phyloP scores from a whole-genome alignment of 2,888 invertebrate genomes.

The Suillia variegata region DNA sequence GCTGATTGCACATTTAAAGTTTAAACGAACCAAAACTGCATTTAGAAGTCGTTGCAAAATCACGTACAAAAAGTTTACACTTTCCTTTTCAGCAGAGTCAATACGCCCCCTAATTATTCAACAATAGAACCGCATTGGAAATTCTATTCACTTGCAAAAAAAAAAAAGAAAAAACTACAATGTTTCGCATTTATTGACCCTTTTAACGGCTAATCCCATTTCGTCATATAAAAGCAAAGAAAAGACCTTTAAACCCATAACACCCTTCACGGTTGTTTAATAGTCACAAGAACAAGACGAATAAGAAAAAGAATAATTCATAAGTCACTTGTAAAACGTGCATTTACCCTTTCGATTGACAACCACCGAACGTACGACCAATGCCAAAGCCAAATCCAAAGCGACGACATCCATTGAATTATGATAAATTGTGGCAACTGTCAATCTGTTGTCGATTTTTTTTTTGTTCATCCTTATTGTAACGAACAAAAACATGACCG shows the following conservation, averaged over 20 bases:
- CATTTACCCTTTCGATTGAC: slow-evolving; percentile 44
- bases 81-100: not conserved
- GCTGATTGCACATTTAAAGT: too few relatives aligned
- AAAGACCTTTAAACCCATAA: not conserved
- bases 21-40: too few relatives aligned
- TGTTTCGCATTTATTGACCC: slow-evolving; percentile 38
- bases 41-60: too few relatives aligned
- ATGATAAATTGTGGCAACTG: slow-evolving; percentile 58
- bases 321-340: slow-evolving; percentile 49
- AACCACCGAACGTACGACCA: slow-evolving; percentile 35
- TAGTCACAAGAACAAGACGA: not conserved
- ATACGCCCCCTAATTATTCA: not conserved
- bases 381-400: too few relatives aligned
- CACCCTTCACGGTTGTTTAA: not conserved
- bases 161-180: too few relatives aligned
- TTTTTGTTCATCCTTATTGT: too few relatives aligned
- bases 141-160: not conserved
- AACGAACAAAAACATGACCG: not conserved
- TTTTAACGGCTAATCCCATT: slow-evolving; percentile 43
- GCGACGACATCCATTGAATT: slow-evolving; percentile 55
- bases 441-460: slow-evolving; percentile 46
- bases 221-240: slow-evolving; percentile 35
- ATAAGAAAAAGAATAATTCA: slow-evolving; percentile 50
- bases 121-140: not conserved
- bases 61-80: not conserved